Base-by-base conservation (phyloP, 1,140 invertebrate genomes). In the Drosophila micromelanica region DNA sequence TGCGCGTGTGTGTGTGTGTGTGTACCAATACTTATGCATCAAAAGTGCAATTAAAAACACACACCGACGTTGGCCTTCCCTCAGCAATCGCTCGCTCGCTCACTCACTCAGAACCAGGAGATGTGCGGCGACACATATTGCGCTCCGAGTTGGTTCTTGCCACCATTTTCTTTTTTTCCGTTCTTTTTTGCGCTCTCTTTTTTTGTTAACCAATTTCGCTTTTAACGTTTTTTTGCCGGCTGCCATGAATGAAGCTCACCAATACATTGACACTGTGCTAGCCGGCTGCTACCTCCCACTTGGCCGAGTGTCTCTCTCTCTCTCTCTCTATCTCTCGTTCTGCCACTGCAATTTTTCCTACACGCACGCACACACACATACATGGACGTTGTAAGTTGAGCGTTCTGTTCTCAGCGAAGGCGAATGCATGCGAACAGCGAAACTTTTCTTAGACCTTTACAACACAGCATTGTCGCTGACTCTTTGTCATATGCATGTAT, bases 191-290 rank as follows among this genome's bases (percentile, higher is more conserved):
- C 35, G 48, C 35, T 54, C 27, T 56, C 30, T 30, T 51, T 84
- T 78, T 85, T 60, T 70, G 62, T 62, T 86, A 71, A 79, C 73
- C 84, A 89, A 89, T 89, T 89, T 89, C 84, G 84, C 84, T 89
- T 89, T 89, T 84, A 89, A 89, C 78, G 73, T 76, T 87, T 84
- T 85, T 87, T 79, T 76, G 85, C 82, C 84, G 79, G 84, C 84
- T 84, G 67, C 76, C 78, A 89, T 89, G 84, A 89, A 89, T 89
- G 84, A 89, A 89, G 84, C 74, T 49, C 69, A 79, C 79, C 30
- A 46, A 78, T 55, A 84, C 79, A 35, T 17, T 5, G n/a, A 52
- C 32, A 64, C 15, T 43, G 35, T 35, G 45, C 51, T 65, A 78
- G 82, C 82, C 78, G 82, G 78, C 80, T 62, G 48, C 37, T 43